phyloP scores from a whole-genome alignment of 2,113 vertebrate species.

The Andinoacara biseriatus region DNA sequence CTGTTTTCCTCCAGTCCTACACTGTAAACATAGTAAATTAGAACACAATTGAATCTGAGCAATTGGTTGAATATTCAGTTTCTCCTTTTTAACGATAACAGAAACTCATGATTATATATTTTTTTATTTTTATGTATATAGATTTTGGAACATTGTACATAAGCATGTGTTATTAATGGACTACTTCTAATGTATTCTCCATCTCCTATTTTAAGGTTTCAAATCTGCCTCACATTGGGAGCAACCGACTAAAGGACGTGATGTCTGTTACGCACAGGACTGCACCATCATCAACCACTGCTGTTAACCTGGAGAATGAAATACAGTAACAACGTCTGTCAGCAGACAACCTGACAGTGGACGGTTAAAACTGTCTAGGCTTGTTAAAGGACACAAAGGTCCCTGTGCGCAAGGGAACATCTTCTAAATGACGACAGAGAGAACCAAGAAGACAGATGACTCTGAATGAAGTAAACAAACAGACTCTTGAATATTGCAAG shows the following conservation, averaged over 20 bases:
- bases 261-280: neutral
- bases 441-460: conserved; percentile 1
- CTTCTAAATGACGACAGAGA: neutral
- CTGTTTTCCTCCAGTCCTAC: neutral
- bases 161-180: neutral
- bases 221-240: neutral
- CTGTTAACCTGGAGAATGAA: neutral
- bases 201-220: conserved; percentile 41
- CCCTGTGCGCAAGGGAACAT: neutral
- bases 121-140: neutral
- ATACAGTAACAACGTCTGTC: neutral
- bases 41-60: conserved; percentile 3
- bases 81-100: neutral
- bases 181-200: neutral
- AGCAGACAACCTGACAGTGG: neutral
- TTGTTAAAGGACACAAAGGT: neutral
- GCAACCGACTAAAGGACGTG: neutral
- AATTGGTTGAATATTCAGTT: neutral
- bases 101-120: neutral
- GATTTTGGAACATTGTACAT: neutral
- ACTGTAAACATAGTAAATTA: neutral
- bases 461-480: neutral
- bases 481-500: neutral
- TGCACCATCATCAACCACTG: neutral
- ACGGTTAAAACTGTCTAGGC: neutral